A percentile compares a stretch with the other conserved stretches of the same genome.
Conservation (phyloP, 2,797 vertebrate species). For the Acrocephalus scirpaceus region DNA sequence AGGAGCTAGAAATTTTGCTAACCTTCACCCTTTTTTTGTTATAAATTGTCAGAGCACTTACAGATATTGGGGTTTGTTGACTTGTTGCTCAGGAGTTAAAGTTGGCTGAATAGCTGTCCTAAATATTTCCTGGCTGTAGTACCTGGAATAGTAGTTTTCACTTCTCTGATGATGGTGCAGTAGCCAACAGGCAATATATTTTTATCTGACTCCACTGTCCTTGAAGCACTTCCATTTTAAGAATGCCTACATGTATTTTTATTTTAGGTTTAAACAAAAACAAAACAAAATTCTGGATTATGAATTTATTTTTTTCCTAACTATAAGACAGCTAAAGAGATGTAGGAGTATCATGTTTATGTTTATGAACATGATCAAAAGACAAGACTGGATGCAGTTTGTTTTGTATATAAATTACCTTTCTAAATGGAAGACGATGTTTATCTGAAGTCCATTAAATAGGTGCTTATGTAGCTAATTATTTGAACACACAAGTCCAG, state of each 20-base stretch:
- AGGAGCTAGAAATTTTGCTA: not conserved
- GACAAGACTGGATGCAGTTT: not conserved
- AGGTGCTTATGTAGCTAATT: not conserved
- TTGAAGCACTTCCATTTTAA: not conserved
- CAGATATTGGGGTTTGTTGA: not conserved
- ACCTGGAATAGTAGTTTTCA: conserved; percentile 2
- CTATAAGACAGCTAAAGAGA: not conserved
- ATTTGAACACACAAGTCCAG: not conserved
- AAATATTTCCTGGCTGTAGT: conserved; percentile 15
- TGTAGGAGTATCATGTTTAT: not conserved
- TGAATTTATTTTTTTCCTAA: not conserved
- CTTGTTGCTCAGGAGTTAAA: conserved; percentile 44
- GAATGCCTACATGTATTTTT: not conserved
- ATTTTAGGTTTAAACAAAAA: not conserved
- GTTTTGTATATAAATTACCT: not conserved
- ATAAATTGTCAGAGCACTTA: not conserved
- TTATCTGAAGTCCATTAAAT: conserved; percentile 1
- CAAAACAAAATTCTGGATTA: not conserved
- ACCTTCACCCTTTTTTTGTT: not conserved
- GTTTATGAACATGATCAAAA: not conserved
- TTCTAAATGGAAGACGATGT: not conserved
- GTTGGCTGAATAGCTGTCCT: conserved; percentile 45
- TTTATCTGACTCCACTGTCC: conserved; percentile 21
- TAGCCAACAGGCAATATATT: conserved; percentile 42
- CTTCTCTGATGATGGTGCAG: not conserved